A percentile compares a stretch with the other conserved stretches of the same genome.
Conservation (phyloP, 1,140 invertebrate genomes). For the Lepidurus apus region DNA sequence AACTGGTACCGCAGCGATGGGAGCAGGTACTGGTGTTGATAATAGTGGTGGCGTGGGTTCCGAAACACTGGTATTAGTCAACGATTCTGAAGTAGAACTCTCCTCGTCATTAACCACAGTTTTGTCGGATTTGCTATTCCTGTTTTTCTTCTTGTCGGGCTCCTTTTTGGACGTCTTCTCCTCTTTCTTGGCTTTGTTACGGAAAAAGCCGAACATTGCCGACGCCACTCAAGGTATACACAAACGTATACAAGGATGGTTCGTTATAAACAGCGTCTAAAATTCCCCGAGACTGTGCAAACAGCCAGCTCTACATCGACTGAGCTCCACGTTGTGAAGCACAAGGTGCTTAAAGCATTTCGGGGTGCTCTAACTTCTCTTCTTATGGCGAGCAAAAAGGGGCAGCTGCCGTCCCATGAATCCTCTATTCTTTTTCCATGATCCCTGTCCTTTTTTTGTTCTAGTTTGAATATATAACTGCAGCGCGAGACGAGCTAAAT, state of each 20-base stretch:
- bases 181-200: conserved; percentile 6
- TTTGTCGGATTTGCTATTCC: background rate
- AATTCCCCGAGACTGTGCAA: conserved; percentile 9
- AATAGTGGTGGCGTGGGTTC: background rate
- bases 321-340: conserved; percentile 5
- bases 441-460: background rate
- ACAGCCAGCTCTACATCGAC: conserved; percentile 20
- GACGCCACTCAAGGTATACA: conserved; percentile 5
- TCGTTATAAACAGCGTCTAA: conserved; percentile 14
- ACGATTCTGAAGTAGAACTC: background rate
- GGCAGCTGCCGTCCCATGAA: conserved; percentile 17
- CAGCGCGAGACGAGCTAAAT: background rate
- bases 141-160: background rate
- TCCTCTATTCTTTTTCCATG: conserved; percentile 12
- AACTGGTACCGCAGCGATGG: background rate
- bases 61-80: background rate
- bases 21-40: background rate
- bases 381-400: background rate
- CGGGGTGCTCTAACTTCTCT: background rate
- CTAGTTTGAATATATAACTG: background rate
- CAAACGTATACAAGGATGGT: background rate
- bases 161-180: background rate
- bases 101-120: conserved; percentile 1
- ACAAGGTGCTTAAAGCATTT: conserved; percentile 19
- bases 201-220: conserved; percentile 2